Conservation (phyloP, 2,888 invertebrate genomes). For the Electrophaes corylata region DNA sequence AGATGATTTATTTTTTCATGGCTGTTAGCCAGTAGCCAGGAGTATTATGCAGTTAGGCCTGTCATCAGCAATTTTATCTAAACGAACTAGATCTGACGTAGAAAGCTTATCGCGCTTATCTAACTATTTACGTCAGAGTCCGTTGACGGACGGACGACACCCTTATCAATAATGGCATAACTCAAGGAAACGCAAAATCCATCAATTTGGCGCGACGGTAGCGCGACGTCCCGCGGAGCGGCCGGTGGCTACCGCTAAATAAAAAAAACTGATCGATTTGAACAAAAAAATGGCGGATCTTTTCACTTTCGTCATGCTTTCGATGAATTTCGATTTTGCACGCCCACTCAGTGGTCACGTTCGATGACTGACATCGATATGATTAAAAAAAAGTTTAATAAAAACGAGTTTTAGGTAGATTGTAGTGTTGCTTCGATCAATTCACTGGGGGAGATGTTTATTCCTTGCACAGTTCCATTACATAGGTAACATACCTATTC, state of each 20-base stretch:
- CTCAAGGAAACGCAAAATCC: slow-evolving; percentile 56
- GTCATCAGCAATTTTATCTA: too few relatives aligned
- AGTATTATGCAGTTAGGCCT: too few relatives aligned
- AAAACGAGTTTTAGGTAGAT: slow-evolving; percentile 16
- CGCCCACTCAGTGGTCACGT: slow-evolving; percentile 64
- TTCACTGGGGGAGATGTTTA: background rate
- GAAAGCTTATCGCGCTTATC: too few relatives aligned
- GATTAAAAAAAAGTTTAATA: slow-evolving; percentile 24
- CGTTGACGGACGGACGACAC: slow-evolving; percentile 5
- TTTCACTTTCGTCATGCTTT: slow-evolving; percentile 64
- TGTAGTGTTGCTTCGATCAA: too few relatives aligned
- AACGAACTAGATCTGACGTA: too few relatives aligned
- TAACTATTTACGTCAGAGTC: too few relatives aligned
- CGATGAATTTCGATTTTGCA: slow-evolving; percentile 63
- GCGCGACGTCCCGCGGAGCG: slow-evolving; percentile 64
- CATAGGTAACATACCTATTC: too few relatives aligned
- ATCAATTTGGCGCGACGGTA: slow-evolving; percentile 53
- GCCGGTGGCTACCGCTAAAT: slow-evolving; percentile 53
- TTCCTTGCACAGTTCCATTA: too few relatives aligned
- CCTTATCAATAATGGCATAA: slow-evolving; percentile 21
- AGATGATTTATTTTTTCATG: too few relatives aligned
- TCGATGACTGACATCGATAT: slow-evolving; percentile 27
- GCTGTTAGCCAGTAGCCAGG: too few relatives aligned
- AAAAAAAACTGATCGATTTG: slow-evolving; percentile 65
- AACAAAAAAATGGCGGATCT: slow-evolving; percentile 62